Evolutionary conservation across 2,888 invertebrate species (phyloP), one percentile per base, ranked within the genome.

Genomic region (Spilosoma lubricipeda): DNA sequence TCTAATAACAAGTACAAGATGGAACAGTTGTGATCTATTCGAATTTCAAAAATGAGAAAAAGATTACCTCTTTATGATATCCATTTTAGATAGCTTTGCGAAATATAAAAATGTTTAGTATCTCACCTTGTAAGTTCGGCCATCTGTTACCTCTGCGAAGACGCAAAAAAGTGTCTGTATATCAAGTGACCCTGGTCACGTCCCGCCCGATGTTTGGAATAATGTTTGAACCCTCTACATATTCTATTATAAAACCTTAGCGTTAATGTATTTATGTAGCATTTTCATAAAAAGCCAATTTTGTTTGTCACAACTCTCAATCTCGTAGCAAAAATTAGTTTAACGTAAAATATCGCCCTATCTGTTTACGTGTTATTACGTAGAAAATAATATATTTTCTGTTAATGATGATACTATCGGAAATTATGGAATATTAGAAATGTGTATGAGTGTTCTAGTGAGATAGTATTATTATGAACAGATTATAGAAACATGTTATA

Each of bases 171-270:
- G 77, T 64, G 69, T 70, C 59, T 77, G 69, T 72, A 74, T 80
- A 73, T 77, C 78, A 77, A 77, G 74, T 77, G 79, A 77, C 74
- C 79, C 82, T 76, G 78, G 83, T 85, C 83, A 84, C 85, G 84
- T 85, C 71, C 74, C 65, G 45, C 64, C 67, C 77, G 71, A 74
- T 79, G 77, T 77, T 78, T 79, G 76, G 77, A 67, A 82, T 80
- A 78, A 78, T 75, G 74, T 80, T 76, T 70, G 75, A 72, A 78
- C 76, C 67, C 67, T 76, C 65, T 70, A 69, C 72, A 52, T 78
- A 74, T 79, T 77, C 70, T 70, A 75, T 76, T 80, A 71, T 73
- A 80, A 70, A 66, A 63, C 69, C 33, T 70, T 45, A 39, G 73
- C 56, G 74, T 64, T 65, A 69, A 72, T 69, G 36, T 75, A 68